Base-by-base conservation (phyloP, 2,113 vertebrate genomes). In the Sorex araneus region DNA sequence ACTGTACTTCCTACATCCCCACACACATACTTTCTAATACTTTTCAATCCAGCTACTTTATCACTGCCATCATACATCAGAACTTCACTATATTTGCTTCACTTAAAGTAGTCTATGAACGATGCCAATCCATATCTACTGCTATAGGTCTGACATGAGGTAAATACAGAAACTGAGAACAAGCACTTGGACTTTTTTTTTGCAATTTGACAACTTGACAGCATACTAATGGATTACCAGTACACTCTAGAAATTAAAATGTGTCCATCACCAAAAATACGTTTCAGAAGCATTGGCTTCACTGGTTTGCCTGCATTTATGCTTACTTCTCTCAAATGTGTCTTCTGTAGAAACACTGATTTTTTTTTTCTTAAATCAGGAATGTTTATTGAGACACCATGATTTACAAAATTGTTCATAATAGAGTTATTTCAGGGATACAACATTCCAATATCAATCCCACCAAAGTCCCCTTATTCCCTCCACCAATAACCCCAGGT, bases 131-230 rank as follows among this genome's bases (percentile, higher is more conserved):
- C 47, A 86, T 8, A 50, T 2, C 23, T 77, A 76, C 28, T 71
- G 70, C 34, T 82, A 77, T 0, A 79, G 34, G n/a, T 84, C 7
- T 70, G 23, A 79, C 15, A 90, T 3, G 67, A 87, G 30, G n/a
- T 73, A 94, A 89, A 92, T 69, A 74, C 6, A 87, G 78, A 83
- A 89, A 89, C 21, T 30, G n/a, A 78, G 27, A 86, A 63, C 3
- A 43, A 86, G 50, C 3, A 83, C 9, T 82, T 36, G 87, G 76
- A 63, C 91, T 66, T 43, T 76, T 87, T 89, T 75, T 79, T 16
- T 60, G 28, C 45, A 34, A 78, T 36, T 7, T 92, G 25, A 90
- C 67, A 92, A 34, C 3, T 32, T 13, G 69, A 90, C 34, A 92
- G 43, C 40, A 87, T 73, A 18, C n/a, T 11, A 88, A 19, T 27